Conservation (phyloP, 2,888 invertebrate genomes). For the Galerucella pusilla region DNA sequence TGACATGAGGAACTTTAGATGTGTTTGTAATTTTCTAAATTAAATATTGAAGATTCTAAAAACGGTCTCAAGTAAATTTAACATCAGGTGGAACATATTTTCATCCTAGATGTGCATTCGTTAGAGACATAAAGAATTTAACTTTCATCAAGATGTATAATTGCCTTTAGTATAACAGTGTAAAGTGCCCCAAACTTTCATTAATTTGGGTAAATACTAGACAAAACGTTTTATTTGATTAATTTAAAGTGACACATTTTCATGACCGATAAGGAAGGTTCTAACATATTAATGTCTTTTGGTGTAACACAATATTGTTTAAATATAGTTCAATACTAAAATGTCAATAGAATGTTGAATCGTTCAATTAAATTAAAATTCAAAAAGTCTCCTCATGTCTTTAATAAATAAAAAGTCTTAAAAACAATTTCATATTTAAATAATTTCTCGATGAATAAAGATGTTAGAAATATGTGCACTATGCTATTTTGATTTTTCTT, state of each 20-base stretch:
- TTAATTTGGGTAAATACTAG: not conserved
- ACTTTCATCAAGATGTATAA: no score
- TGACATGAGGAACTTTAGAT: not conserved
- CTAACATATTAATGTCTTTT: no score
- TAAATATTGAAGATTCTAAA: not conserved
- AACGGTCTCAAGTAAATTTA: not conserved
- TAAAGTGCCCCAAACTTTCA: not conserved
- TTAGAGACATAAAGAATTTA: no score
- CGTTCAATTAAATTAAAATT: not conserved
- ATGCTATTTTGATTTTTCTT: conserved; percentile 45
- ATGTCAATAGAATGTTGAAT: not conserved
- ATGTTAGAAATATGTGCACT: conserved; percentile 47
- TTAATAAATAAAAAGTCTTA: conserved; percentile 24
- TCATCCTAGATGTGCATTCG: no score
- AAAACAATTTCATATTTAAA: conserved; percentile 48
- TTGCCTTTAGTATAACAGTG: no score
- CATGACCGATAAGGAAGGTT: no score
- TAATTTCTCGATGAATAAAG: conserved; percentile 38
- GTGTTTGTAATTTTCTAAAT: not conserved
- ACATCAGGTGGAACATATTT: not conserved
- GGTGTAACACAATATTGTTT: no score
- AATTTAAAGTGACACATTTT: no score
- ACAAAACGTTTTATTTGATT: not conserved
- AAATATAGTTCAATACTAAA: not conserved
- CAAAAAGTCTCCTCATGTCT: conserved; percentile 1